Base-by-base conservation (phyloP, 1,140 invertebrate genomes). In the Drusus annulatus region DNA sequence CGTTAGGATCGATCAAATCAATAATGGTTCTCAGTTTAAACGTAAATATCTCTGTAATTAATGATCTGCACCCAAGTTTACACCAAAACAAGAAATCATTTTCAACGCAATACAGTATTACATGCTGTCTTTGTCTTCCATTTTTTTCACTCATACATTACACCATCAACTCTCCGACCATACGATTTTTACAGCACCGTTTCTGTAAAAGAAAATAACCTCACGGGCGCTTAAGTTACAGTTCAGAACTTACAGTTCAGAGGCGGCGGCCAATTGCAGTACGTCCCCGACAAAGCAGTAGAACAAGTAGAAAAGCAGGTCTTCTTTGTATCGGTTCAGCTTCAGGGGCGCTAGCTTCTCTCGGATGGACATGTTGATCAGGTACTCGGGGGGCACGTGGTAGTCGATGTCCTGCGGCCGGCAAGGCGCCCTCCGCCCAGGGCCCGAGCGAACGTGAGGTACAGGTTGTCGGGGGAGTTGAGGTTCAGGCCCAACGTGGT, bases 211-310 rank as follows among this genome's bases (percentile, higher is more conserved):
- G n/a, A n/a, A n/a, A n/a, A n/a, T n/a, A n/a, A n/a, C n/a, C n/a
- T n/a, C n/a, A n/a, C n/a, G n/a, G n/a, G n/a, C n/a, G n/a, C n/a
- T n/a, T n/a, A n/a, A n/a, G n/a, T n/a, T n/a, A n/a, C n/a, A n/a
- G n/a, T n/a, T n/a, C n/a, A n/a, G n/a, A n/a, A 94, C 95, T 95
- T 92, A 99, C 97, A 99, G 91, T 93, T 99, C 98, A 84, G 94
- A 93, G 84, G 98, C 98, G 75, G 98, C 98, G 83, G 96, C 96
- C 83, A 99, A 90, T 92, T 99, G 98, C 90, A 99, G 93, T 82
- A 98, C 94, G 92, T 99, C 98, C 85, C 98, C 97, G 85, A 98
- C 96, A 91, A 98, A 99, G 90, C 98, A 99, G 90, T 99, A 99
- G 92, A 99, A 99, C 89, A 99, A 93, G 91, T 98, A 99, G 92